Conservation (phyloP, 2,113 vertebrate species). For the Urocynchramus pylzowi region DNA sequence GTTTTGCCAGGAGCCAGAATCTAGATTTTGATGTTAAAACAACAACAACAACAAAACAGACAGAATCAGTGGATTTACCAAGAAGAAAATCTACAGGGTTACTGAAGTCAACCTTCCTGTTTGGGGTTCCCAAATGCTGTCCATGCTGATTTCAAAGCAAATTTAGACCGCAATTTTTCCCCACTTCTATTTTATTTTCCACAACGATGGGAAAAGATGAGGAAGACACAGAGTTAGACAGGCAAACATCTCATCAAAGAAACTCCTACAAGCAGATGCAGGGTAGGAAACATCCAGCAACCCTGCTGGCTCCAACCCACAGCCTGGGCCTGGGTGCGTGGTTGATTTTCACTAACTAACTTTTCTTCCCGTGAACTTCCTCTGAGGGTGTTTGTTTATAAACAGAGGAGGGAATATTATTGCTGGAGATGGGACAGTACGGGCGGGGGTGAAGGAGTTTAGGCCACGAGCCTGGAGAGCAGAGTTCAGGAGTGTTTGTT, state of each 20-base stretch:
- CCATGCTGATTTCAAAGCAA: not conserved
- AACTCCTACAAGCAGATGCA: conserved; percentile 24
- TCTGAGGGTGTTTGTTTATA: conserved; percentile 67
- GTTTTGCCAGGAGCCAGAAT: not conserved
- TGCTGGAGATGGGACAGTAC: conserved; percentile 30
- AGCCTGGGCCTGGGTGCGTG: not conserved
- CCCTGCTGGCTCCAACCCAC: not conserved
- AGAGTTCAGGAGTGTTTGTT: conserved; percentile 62
- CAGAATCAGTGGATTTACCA: not conserved
- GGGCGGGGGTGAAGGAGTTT: conserved; percentile 9
- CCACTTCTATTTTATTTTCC: not conserved
- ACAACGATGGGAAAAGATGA: not conserved
- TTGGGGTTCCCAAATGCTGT: rapidly evolving
- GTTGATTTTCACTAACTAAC: conserved; percentile 45
- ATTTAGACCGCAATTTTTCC: not conserved
- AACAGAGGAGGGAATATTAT: conserved; percentile 63
- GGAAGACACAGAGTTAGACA: not conserved
- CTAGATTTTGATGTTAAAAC: not conserved
- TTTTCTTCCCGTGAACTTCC: conserved; percentile 45
- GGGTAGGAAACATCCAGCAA: conserved; percentile 37
- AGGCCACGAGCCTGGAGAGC: conserved; percentile 25
- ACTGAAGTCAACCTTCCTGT: not conserved
- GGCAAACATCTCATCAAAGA: conserved; percentile 1
- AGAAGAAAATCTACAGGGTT: not conserved
- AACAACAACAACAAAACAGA: not conserved